phyloP scores from a whole-genome alignment of 2,113 vertebrate genomes.

The Todiramphus saurophagus region DNA sequence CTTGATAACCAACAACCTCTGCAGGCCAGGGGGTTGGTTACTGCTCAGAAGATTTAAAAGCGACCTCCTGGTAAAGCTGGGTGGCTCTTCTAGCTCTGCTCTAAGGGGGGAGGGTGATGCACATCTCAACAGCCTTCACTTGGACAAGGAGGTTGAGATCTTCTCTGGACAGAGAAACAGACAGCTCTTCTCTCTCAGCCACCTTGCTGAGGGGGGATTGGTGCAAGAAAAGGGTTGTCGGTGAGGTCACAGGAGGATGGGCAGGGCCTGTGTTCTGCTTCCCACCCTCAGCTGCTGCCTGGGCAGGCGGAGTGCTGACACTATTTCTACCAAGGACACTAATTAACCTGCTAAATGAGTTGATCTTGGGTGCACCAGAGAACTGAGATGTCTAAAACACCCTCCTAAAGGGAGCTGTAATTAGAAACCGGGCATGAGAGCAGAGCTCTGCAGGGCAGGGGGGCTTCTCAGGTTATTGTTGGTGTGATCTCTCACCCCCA shows the following conservation, averaged over 20 bases:
- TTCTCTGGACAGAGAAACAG: rapidly evolving
- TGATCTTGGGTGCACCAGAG: not conserved
- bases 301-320: not conserved
- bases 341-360: conserved; percentile 9
- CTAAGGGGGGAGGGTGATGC: rapidly evolving
- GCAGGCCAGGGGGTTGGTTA: too few relatives aligned
- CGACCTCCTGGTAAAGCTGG: rapidly evolving
- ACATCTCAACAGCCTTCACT: rapidly evolving
- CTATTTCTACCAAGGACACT: not conserved
- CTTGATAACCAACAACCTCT: too few relatives aligned
- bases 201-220: rapidly evolving
- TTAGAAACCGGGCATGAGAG: not conserved
- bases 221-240: too few relatives aligned
- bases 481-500: rapidly evolving
- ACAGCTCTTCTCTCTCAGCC: too few relatives aligned
- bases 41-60: too few relatives aligned
- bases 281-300: rapidly evolving
- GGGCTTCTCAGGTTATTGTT: rapidly evolving
- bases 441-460: rapidly evolving
- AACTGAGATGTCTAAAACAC: not conserved
- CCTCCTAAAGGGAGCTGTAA: not conserved
- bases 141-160: rapidly evolving
- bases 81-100: not conserved
- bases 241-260: too few relatives aligned
- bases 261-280: rapidly evolving